Evolutionary conservation across 1,140 invertebrate genomes (phyloP).

Genomic region (Drosophila parvula): DNA sequence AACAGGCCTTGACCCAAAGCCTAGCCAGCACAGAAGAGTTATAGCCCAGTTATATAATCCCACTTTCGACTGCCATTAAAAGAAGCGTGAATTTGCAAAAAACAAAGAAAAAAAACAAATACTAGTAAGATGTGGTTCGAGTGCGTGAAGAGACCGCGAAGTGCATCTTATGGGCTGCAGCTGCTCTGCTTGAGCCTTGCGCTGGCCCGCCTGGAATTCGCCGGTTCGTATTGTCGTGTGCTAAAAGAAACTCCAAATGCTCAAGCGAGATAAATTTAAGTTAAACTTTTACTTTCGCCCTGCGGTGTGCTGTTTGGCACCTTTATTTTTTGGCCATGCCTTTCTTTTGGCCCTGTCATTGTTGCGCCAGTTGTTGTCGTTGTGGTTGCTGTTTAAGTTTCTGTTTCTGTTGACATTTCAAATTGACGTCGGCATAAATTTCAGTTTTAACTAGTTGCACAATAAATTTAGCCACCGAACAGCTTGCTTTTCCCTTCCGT

Average conservation of each 20-base stretch:
- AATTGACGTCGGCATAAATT: constrained; percentile 57
- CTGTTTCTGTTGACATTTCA: constrained; percentile 52
- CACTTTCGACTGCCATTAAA: constrained; percentile 17
- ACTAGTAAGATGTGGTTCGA: constrained; percentile 40
- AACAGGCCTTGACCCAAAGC: constrained; percentile 52
- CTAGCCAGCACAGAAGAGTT: constrained; percentile 14
- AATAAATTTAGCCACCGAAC: constrained; percentile 38
- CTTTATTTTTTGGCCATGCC: constrained; percentile 54
- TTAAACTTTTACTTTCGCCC: constrained; percentile 78
- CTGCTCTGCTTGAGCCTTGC: constrained; percentile 45
- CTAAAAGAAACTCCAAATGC: constrained; percentile 22
- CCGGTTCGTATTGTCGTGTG: constrained; percentile 71
- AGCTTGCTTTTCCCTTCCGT: constrained; percentile 19
- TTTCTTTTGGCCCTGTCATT: constrained; percentile 62
- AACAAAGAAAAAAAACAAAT: neutral
- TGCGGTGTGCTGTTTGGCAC: constrained; percentile 39
- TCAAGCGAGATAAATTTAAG: constrained; percentile 45
- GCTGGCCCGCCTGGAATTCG: constrained; percentile 57
- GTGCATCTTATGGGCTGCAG: constrained; percentile 41
- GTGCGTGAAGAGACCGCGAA: constrained; percentile 14
- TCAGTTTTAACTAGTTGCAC: constrained; percentile 57
- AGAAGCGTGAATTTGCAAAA: constrained; percentile 35
- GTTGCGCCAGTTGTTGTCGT: constrained; percentile 25
- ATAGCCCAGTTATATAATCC: constrained; percentile 32
- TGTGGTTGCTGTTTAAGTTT: constrained; percentile 18